These are phyloP conservation scores for Ginglymostoma cirratum DNA, from an alignment of 2,113 vertebrate genomes.

Conservation along the genomic window DNA sequence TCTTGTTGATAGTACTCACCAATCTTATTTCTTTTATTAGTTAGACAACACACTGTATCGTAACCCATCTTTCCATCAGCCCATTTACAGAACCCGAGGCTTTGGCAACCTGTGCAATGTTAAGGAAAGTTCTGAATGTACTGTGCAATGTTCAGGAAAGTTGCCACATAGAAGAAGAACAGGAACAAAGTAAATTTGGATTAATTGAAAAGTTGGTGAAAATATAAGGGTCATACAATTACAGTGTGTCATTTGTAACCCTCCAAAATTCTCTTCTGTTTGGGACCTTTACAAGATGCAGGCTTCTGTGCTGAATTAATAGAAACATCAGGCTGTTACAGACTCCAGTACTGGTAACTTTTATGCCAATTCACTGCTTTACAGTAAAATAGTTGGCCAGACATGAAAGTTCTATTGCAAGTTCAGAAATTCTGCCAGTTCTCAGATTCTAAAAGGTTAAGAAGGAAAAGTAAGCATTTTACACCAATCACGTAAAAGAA, in stretches of 20 bases:
- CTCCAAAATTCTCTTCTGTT: background rate
- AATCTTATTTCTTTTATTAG: background rate
- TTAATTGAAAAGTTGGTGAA: background rate
- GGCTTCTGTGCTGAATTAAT: background rate
- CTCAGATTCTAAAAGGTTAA: background rate
- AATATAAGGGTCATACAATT: background rate
- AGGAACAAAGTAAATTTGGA: background rate
- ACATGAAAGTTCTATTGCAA: background rate
- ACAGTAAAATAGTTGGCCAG: background rate
- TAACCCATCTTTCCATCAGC: background rate
- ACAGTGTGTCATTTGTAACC: background rate
- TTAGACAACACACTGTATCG: background rate
- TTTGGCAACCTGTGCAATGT: background rate
- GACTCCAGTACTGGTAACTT: background rate
- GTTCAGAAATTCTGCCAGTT: background rate
- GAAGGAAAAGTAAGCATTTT: background rate
- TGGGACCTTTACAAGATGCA: background rate
- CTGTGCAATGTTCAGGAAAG: conserved; percentile 9
- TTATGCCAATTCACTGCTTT: background rate
- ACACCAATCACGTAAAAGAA: background rate
- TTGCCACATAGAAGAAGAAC: background rate
- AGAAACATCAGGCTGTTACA: background rate
- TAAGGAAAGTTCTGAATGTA: background rate
- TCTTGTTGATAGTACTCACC: background rate
- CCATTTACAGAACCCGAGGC: background rate